These are phyloP conservation scores for Hycleus cichorii DNA, from an alignment of 1,140 invertebrate genomes.

Conservation along the genomic window DNA sequence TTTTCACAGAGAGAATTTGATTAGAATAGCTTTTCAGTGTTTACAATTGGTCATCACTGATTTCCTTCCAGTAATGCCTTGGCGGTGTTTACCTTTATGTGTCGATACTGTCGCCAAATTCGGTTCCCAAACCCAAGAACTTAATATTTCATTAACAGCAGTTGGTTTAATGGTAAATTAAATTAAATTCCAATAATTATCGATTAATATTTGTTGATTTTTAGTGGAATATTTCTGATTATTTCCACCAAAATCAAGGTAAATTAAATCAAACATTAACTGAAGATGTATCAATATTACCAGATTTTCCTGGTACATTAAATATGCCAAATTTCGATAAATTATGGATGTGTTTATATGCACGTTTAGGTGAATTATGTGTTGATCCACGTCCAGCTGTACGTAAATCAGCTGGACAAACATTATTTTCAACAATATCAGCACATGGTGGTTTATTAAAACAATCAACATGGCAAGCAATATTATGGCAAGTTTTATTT, in stretches of 20 bases:
- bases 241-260: slow-evolving; percentile 91
- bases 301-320: slow-evolving; percentile 73
- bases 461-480: slow-evolving; percentile 81
- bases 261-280: slow-evolving; percentile 68
- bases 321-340: slow-evolving; percentile 87
- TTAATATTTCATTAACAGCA: slow-evolving; percentile 97
- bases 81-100: slow-evolving; percentile 79
- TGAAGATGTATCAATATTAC: slow-evolving; percentile 64
- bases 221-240: slow-evolving; percentile 97
- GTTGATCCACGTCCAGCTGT: slow-evolving; percentile 93
- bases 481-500: slow-evolving; percentile 90
- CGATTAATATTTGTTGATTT: slow-evolving; percentile 23
- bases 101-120: slow-evolving; percentile 94
- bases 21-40: slow-evolving; percentile 92
- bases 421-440: slow-evolving; percentile 93
- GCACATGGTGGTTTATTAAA: slow-evolving; percentile 87
- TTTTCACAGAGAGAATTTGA: slow-evolving; percentile 71
- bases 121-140: slow-evolving; percentile 90
- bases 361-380: slow-evolving; percentile 83
- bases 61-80: slow-evolving; percentile 81
- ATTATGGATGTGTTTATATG: slow-evolving; percentile 93
- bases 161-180: slow-evolving; percentile 82
- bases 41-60: slow-evolving; percentile 95
- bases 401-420: slow-evolving; percentile 96
- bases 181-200: neutral